A percentile compares a stretch with the other conserved stretches of the same genome.
phyloP scores from a whole-genome alignment of 2,888 invertebrate genomes.

The Polydrusus tereticollis region DNA sequence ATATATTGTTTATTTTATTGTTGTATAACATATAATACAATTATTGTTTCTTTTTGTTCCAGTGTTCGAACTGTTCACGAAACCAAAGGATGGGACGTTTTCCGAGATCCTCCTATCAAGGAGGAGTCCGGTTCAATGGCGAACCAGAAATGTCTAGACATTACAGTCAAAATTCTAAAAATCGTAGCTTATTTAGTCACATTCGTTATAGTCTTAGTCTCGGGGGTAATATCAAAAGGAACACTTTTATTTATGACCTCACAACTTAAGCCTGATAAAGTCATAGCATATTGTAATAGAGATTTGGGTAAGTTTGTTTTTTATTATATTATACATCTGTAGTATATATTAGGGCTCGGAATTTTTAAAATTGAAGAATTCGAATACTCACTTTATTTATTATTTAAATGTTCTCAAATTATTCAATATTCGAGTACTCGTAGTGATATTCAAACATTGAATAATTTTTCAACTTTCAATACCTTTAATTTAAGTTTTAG shows the following conservation, averaged over 20 bases:
- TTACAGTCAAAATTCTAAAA: conserved; percentile 87
- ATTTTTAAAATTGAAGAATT: no score
- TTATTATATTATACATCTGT: not conserved
- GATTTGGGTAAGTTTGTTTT: conserved; percentile 78
- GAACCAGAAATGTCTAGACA: conserved; percentile 87
- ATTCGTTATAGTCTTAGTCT: conserved; percentile 85
- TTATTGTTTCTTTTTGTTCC: conserved; percentile 60
- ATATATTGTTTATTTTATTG: no score
- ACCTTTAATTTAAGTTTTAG: no score
- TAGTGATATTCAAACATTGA: no score
- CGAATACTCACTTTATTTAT: no score
- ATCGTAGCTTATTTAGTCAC: conserved; percentile 87
- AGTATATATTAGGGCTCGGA: conserved; percentile 17
- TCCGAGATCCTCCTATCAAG: conserved; percentile 91
- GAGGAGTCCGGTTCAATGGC: conserved; percentile 91
- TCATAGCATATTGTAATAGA: conserved; percentile 85
- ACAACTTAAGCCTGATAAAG: conserved; percentile 83
- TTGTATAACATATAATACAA: no score
- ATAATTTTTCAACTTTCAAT: no score
- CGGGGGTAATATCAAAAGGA: conserved; percentile 90
- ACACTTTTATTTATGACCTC: conserved; percentile 93
- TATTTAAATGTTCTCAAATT: no score
- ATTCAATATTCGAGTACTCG: no score
- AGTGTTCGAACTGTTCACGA: conserved; percentile 88
- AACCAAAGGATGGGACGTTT: conserved; percentile 97